These are phyloP conservation scores for Lithobates pipiens DNA, from an alignment of 2,797 vertebrate genomes.

Conservation along the genomic window DNA sequence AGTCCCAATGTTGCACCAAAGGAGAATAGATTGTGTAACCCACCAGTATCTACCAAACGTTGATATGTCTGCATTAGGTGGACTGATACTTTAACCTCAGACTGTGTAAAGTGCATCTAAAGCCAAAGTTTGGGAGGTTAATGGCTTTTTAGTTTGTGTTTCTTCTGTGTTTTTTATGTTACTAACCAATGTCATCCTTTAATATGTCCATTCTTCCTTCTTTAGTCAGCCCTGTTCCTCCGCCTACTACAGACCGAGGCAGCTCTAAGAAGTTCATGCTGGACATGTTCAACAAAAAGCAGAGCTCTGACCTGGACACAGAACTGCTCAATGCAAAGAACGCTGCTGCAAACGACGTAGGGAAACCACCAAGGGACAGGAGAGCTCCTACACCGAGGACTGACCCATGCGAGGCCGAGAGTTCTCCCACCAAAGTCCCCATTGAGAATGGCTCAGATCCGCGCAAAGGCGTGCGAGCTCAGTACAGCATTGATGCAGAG, in stretches of 20 bases:
- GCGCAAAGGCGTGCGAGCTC: conserved; percentile 70
- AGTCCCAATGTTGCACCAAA: background rate
- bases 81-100: no score
- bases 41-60: background rate
- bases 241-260: conserved; percentile 68
- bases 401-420: conserved; percentile 64
- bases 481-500: conserved; percentile 83
- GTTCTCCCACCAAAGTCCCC: conserved; percentile 67
- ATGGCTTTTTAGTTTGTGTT: background rate
- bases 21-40: no score
- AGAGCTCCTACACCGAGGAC: conserved; percentile 33
- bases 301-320: conserved; percentile 41
- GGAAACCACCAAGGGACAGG: conserved; percentile 31
- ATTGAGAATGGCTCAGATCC: conserved; percentile 72
- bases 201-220: background rate
- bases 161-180: no score
- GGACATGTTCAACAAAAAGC: conserved; percentile 80
- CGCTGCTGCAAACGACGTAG: conserved; percentile 60
- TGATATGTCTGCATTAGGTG: no score
- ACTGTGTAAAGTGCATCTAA: no score
- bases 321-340: conserved; percentile 44
- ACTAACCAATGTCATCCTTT: background rate
- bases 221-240: conserved; percentile 61
- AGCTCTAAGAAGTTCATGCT: conserved; percentile 78
- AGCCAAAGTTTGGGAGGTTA: background rate